Base-by-base conservation (phyloP, 2,888 invertebrate genomes). In the Calameuta filiformis region DNA sequence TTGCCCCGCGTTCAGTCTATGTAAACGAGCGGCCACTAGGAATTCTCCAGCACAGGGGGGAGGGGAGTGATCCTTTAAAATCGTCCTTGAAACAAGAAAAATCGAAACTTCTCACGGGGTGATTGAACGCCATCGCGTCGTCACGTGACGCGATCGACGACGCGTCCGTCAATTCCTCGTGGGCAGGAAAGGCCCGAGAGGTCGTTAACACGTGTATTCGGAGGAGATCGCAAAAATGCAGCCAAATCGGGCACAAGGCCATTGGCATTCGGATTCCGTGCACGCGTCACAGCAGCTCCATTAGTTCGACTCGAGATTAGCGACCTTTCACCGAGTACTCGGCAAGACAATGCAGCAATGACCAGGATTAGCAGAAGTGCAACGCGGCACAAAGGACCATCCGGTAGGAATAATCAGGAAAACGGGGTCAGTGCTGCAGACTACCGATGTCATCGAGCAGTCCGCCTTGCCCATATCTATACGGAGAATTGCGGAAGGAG, bases 201-300 rank as follows among this genome's bases (percentile, higher is more conserved):
- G 75, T 78, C 81, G 79, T 77, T 77, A 79, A 75, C 73, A 79
- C 79, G 76, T 68, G 77, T 75, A 71, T 73, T 77, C 73, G 74
- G 3, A 33, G 12, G 23, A 33, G 33, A 69, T 69, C 69, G 69
- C 30, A 69, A n/a, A 69, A 69, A 69, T 69, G 33, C 69, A 69
- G 69, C 56, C 71, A 75, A 82, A 80, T 85, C 81, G 84, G 78
- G 85, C 82, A 80, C 86, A 86, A 86, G 87, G 87, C 83, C 87
- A 85, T 81, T 74, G 79, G 76, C 74, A 75, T 76, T 81, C 80
- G 77, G 82, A 83, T 82, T 75, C 79, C 78, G 76, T 82, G 83
- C 85, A 84, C 84, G 34, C 35, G 35, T 68, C 73, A 78, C 35
- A 68, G 75, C 78, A 78, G 79, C 78, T 79, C 77, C 82, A 80